Base-by-base conservation (phyloP, 2,113 vertebrate genomes). In the Ptilonorhynchus violaceus region DNA sequence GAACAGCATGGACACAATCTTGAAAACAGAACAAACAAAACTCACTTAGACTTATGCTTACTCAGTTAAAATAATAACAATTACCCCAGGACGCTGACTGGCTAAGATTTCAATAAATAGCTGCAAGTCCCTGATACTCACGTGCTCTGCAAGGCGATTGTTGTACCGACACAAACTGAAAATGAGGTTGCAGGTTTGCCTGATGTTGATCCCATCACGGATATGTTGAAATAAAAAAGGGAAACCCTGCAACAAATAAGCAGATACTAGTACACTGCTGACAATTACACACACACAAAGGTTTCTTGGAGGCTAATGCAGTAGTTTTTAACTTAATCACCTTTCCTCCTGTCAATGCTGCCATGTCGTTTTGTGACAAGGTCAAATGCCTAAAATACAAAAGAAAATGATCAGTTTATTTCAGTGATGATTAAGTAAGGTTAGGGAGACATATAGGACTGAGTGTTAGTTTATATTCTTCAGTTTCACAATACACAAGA, bases 201-300 rank as follows among this genome's bases (percentile, higher is more conserved):
- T 96, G 98, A 99, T 99, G 98, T 99, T 99, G 98, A 99, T 99
- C 83, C 99, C 99, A 94, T 99, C 99, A 69, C 99, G 98, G 98
- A 99, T 99, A 98, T 99, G 99, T 98, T 99, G 99, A 97, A 99
- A 99, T 84, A 99, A 98, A 98, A 99, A 99, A 83, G 99, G 99
- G 98, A 99, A 99, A 22, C 99, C 99, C 98, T 99, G 96, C 92
- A 97, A 98, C 44, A 96, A 96, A 96, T 13, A 94, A 85, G 17
- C 76, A 95, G 63, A 50, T 37, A 17, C 80, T 93, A 85, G 76
- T 60, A 44, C n/a, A 35, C 59, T 79, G 91, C 64, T 49, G 41
- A 7, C 59, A 85, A 8, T 33, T 33, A 35, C 37, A 60, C 33
- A 31, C 3, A 47, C 6, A 24, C 5, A 52, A 14, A 35, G 25